A percentile compares a stretch with the other conserved stretches of the same genome.
These are phyloP conservation scores for Podarcis muralis DNA, from an alignment of 2,113 vertebrate species.

Conservation along the genomic window DNA sequence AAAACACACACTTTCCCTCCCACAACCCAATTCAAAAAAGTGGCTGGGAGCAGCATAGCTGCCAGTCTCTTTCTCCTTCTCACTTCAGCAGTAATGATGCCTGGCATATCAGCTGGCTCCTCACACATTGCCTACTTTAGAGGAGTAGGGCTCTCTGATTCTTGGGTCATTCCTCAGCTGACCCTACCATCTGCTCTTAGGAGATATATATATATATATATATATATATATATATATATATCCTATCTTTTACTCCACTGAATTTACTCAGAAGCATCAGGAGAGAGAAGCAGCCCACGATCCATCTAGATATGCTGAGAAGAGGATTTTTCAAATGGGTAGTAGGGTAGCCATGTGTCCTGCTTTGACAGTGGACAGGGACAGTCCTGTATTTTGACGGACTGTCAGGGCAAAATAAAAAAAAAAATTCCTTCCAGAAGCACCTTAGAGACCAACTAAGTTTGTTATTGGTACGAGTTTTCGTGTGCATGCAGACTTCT, in stretches of 20 bases:
- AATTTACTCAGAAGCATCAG: not conserved
- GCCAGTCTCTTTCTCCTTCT: too few relatives aligned
- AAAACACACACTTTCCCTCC: not conserved
- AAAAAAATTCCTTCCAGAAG: too few relatives aligned
- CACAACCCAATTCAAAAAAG: not conserved
- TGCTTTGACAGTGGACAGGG: too few relatives aligned
- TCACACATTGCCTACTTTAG: not conserved
- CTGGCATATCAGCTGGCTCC: not conserved
- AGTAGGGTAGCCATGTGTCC: too few relatives aligned
- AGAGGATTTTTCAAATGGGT: too few relatives aligned
- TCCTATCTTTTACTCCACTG: not conserved
- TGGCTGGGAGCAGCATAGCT: not conserved
- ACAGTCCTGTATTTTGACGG: too few relatives aligned
- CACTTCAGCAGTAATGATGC: not conserved
- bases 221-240: not conserved
- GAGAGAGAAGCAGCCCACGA: not conserved
- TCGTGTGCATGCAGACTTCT: too few relatives aligned
- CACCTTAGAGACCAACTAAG: too few relatives aligned
- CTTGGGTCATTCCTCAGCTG: not conserved
- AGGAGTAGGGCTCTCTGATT: too few relatives aligned
- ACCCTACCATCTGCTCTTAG: not conserved
- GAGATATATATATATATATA: not conserved
- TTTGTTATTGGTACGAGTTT: too few relatives aligned
- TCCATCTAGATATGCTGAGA: not conserved
- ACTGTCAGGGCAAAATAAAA: too few relatives aligned